Conservation (phyloP, 2,113 vertebrate genomes). For the Meleagris gallopavo region DNA sequence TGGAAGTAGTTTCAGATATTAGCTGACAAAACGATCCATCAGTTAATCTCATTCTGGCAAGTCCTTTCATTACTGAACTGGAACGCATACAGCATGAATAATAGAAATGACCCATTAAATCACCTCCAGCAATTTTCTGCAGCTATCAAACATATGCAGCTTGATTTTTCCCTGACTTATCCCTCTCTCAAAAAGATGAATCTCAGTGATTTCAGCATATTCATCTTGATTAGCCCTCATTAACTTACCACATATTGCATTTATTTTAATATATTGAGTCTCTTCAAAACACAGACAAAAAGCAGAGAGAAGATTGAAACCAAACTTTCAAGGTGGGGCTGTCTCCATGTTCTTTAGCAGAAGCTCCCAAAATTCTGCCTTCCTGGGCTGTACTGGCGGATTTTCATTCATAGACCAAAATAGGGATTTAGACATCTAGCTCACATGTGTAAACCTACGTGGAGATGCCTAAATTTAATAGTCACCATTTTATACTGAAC, state of each 20-base stretch:
- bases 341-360: not conserved
- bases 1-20: not conserved
- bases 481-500: not conserved
- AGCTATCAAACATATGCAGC: slow-evolving; percentile 21
- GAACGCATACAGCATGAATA: slow-evolving; percentile 13
- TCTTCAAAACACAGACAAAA: slow-evolving; percentile 7
- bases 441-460: not conserved
- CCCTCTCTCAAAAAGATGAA: slow-evolving; percentile 20
- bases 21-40: not conserved
- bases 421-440: not conserved
- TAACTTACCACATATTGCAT: slow-evolving; percentile 10
- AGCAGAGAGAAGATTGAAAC: not conserved
- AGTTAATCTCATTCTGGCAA: not conserved
- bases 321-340: not conserved
- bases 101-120: slow-evolving; percentile 41
- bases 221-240: slow-evolving; percentile 54
- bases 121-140: not conserved
- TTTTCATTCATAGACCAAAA: not conserved
- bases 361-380: not conserved
- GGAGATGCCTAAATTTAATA: not conserved
- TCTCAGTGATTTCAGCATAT: not conserved
- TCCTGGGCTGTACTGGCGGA: not conserved
- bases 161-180: slow-evolving; percentile 49
- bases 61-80: not conserved
- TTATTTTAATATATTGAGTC: slow-evolving; percentile 3